Conservation (phyloP, 2,888 invertebrate genomes). For the Trichopoda pennipes region DNA sequence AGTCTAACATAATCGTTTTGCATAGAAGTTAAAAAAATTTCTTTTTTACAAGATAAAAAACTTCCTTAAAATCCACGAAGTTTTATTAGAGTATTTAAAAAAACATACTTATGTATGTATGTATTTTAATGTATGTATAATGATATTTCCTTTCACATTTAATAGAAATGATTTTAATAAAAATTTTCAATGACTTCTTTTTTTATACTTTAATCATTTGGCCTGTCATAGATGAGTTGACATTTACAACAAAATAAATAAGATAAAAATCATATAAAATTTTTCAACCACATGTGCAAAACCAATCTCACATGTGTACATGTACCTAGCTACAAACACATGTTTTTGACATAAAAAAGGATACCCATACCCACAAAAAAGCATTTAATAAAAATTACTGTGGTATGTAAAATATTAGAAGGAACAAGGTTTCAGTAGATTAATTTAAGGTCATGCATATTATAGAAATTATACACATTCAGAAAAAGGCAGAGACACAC, state of each 20-base stretch:
- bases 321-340: slow-evolving; percentile 24
- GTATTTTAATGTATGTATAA: neutral
- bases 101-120: neutral
- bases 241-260: slow-evolving; percentile 71
- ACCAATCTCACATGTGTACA: neutral
- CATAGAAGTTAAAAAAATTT: too few species aligned
- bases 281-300: slow-evolving; percentile 54
- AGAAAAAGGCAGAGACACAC: neutral
- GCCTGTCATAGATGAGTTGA: slow-evolving; percentile 75
- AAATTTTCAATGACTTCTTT: slow-evolving; percentile 56
- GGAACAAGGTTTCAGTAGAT: slow-evolving; percentile 77
- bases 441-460: slow-evolving; percentile 79
- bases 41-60: too few species aligned
- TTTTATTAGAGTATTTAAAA: slow-evolving; percentile 2
- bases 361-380: slow-evolving; percentile 16
- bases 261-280: slow-evolving; percentile 58
- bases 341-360: slow-evolving; percentile 50
- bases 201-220: slow-evolving; percentile 75
- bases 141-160: slow-evolving; percentile 42
- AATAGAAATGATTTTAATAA: slow-evolving; percentile 39
- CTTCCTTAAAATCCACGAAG: neutral
- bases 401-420: slow-evolving; percentile 37
- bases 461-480: slow-evolving; percentile 64
- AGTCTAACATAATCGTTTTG: too few species aligned
- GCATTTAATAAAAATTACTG: slow-evolving; percentile 22